Conservation (phyloP, 2,113 vertebrate genomes). For the Corythornis cristatus region DNA sequence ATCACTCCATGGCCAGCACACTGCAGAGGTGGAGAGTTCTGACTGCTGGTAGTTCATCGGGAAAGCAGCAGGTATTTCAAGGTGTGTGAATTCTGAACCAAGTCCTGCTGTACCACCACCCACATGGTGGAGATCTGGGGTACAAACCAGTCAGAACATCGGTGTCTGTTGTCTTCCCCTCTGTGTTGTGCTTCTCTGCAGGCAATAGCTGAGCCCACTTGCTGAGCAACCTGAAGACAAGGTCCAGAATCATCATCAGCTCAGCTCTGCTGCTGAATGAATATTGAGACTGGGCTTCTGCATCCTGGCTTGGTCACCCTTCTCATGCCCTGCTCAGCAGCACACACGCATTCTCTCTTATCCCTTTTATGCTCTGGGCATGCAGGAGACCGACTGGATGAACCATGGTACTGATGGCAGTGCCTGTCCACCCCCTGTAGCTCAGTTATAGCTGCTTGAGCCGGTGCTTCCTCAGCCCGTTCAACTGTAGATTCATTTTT, state of each 20-base stretch:
- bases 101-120: neutral
- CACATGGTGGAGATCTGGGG: neutral
- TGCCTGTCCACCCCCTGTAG: rapidly evolving
- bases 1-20: neutral
- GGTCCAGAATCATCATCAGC: neutral
- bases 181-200: neutral
- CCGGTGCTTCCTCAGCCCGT: neutral
- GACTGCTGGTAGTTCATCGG: neutral
- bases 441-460: neutral
- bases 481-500: neutral
- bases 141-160: neutral
- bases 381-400: neutral
- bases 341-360: neutral
- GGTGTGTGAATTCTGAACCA: neutral
- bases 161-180: neutral
- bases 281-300: neutral
- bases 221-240: neutral
- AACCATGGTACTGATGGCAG: neutral
- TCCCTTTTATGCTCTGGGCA: neutral
- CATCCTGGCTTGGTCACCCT: neutral
- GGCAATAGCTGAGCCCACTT: neutral
- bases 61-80: neutral
- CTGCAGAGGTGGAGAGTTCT: neutral
- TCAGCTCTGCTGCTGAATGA: neutral
- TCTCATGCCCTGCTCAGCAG: neutral